Base-by-base conservation (phyloP, 2,888 invertebrate species). In the Meliscaeva auricollis region DNA sequence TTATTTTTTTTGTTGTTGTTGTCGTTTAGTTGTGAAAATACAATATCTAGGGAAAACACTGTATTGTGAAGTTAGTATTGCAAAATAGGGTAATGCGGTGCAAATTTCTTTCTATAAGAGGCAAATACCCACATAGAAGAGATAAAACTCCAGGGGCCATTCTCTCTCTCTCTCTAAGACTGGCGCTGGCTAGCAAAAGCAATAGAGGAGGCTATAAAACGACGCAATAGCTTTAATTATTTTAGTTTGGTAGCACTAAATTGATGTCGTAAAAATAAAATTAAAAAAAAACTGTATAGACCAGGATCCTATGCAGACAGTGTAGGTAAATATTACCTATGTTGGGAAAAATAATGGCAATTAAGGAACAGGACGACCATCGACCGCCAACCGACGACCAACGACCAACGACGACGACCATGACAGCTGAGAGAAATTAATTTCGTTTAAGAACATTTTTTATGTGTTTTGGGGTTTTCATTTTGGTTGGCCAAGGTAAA, bases 11-110 rank as follows among this genome's bases (percentile, higher is more conserved):
- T 13, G n/a, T 54, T 38, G 38, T 17, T 32, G 1, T 20, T 26
- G 15, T 15, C 44, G 35, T 58, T 41, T 60, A 41, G 22, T n/a
- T 38, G 38, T 22, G 20, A 26, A 41, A 60, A 60, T n/a, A 60
- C 41, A 60, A 60, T 60, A 60, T 60, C 60, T 41, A 41, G n/a
- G n/a, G 60, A 26, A 26, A 26, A 26, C 35, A 4, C 15, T 60
- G 41, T 46, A 35, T 64, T 68, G 68, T 79, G 54, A 5, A 56
- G 72, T 66, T 79, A 20, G 66, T 60, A 79, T 74, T 79, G 73
- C 60, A 79, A 74, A 79, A 60, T 68, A 68, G 68, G 68, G 60
- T 73, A 73, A 68, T 73, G 73, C 60, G n/a, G 46, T 60, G 68
- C 52, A 68, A 60, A 60, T 52, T 78, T 62, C 2, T 8, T 5